phyloP scores from a whole-genome alignment of 1,140 invertebrate species.

The Solenopsis invicta region DNA sequence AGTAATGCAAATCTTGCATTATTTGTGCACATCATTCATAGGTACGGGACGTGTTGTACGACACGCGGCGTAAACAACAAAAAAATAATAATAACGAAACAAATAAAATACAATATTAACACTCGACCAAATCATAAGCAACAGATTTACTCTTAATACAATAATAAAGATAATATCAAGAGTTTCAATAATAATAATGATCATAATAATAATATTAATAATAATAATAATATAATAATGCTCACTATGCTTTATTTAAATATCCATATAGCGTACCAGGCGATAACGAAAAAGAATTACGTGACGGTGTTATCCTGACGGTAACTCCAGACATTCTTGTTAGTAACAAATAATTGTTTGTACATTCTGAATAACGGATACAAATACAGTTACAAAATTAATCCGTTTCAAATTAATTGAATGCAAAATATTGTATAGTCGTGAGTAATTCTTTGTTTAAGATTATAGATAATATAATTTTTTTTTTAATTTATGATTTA shows the following conservation, averaged over 20 bases:
- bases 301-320: neutral
- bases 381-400: neutral
- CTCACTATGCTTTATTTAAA: slow-evolving; percentile 75
- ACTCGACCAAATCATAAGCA: slow-evolving; percentile 85
- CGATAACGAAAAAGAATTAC: slow-evolving; percentile 71
- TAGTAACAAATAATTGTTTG: neutral
- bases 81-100: slow-evolving; percentile 86
- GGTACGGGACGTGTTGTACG: slow-evolving; percentile 85
- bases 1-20: slow-evolving; percentile 62
- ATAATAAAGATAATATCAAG: slow-evolving; percentile 80
- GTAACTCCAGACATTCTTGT: neutral
- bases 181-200: slow-evolving; percentile 77
- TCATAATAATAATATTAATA: slow-evolving; percentile 74
- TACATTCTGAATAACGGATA: neutral
- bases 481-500: neutral
- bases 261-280: slow-evolving; percentile 74
- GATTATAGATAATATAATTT: neutral
- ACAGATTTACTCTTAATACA: slow-evolving; percentile 85
- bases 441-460: neutral
- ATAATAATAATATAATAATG: slow-evolving; percentile 79
- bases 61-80: slow-evolving; percentile 86
- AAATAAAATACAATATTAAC: slow-evolving; percentile 88
- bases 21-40: slow-evolving; percentile 76
- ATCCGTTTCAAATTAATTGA: slow-evolving; percentile 12
- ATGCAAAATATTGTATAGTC: neutral